Evolutionary conservation across 2,113 vertebrate species (phyloP).

Genomic region (Lophura nycthemera): DNA sequence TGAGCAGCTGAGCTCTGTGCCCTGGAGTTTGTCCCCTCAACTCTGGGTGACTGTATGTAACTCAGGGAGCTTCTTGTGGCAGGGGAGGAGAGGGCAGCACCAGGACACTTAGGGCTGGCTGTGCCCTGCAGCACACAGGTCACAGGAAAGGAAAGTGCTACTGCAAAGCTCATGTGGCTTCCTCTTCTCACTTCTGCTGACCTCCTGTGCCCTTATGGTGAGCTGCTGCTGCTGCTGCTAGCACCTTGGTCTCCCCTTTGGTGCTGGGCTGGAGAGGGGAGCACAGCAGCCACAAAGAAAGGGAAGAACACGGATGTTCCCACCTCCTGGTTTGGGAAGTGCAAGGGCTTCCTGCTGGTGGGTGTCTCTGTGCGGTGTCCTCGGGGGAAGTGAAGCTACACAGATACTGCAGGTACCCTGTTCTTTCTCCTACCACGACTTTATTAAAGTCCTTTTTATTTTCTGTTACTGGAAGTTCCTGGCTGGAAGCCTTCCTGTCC

Average conservation of each 20-base stretch:
- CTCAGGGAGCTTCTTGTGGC: neutral
- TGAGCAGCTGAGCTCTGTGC: neutral
- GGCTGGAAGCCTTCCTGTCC: neutral
- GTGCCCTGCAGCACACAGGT: neutral
- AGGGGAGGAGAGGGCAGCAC: accelerated
- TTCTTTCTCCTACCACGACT: constrained; percentile 22
- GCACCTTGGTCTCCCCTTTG: neutral
- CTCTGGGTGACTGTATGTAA: accelerated
- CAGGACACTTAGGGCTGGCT: neutral
- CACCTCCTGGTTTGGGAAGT: neutral
- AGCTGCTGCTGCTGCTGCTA: neutral
- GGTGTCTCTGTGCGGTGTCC: neutral
- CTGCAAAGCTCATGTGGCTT: neutral
- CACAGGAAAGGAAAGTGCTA: neutral
- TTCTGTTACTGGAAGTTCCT: neutral
- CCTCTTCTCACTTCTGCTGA: constrained; percentile 36
- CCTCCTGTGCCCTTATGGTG: neutral
- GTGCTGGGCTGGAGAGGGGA: too few relatives aligned
- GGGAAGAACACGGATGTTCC: neutral
- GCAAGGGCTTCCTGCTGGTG: neutral
- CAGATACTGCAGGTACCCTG: neutral
- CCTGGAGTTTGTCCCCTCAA: neutral
- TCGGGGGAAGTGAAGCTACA: neutral
- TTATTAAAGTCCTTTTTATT: constrained; percentile 35
- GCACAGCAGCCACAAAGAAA: neutral